phyloP scores from a whole-genome alignment of 35 echinoderm and acorn worm genomes.

The Ptychodera flava region DNA sequence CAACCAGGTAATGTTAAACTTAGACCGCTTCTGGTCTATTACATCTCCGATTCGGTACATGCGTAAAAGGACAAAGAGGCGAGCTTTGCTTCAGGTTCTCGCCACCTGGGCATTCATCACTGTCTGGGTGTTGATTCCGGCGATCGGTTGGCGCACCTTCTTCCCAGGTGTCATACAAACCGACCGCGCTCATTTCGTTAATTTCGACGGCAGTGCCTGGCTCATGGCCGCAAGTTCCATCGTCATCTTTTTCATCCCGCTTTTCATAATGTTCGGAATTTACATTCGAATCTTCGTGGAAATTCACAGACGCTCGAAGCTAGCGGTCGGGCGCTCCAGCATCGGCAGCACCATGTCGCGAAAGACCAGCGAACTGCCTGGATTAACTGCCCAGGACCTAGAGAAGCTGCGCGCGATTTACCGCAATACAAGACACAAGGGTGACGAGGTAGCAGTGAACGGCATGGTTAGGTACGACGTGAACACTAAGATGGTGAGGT shows the following conservation, averaged over 20 bases:
- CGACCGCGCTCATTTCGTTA: conserved; percentile 51
- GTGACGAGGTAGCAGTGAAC: background rate
- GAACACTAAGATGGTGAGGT: background rate
- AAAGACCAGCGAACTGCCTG: background rate
- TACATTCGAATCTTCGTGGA: conserved; percentile 86
- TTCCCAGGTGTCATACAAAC: conserved; percentile 45
- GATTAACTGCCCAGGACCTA: background rate
- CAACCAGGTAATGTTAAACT: conserved; percentile 59
- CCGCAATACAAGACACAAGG: background rate
- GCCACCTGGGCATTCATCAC: conserved; percentile 68
- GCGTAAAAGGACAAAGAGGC: conserved; percentile 54
- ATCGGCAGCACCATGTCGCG: background rate
- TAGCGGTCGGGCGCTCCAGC: conserved; percentile 70
- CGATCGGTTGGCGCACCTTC: conserved; percentile 57
- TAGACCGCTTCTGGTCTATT: conserved; percentile 81
- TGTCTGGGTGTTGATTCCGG: conserved; percentile 45
- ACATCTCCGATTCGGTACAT: conserved; percentile 79
- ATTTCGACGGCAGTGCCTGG: conserved; percentile 55
- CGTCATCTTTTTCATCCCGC: conserved; percentile 82
- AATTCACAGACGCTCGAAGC: conserved; percentile 66
- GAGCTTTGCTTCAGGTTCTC: conserved; percentile 42
- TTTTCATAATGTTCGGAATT: conserved; percentile 77
- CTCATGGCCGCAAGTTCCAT: conserved; percentile 62
- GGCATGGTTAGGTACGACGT: background rate
- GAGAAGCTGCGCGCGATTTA: background rate